A percentile compares a stretch with the other conserved stretches of the same genome.
phyloP scores from a whole-genome alignment of 2,797 vertebrate species.

The Parambassis ranga region DNA sequence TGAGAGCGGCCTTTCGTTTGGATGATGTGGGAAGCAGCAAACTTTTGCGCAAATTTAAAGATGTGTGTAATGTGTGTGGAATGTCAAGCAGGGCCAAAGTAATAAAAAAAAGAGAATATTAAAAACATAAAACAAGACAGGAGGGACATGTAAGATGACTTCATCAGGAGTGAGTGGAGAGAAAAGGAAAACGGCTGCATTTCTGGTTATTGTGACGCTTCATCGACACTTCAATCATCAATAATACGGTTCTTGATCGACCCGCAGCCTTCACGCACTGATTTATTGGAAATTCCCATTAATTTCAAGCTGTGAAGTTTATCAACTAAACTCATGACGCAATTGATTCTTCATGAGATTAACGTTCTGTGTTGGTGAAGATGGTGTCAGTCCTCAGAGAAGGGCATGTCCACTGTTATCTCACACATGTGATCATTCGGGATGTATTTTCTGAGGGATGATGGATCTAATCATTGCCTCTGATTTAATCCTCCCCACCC shows the following conservation, averaged over 20 bases:
- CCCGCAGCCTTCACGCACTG: conserved; percentile 12
- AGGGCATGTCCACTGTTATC: neutral
- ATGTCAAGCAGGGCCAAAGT: conserved; percentile 41
- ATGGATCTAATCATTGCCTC: neutral
- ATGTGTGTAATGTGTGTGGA: conserved; percentile 54
- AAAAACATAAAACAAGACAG: conserved; percentile 1
- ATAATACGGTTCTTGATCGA: neutral
- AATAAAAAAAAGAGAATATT: conserved; percentile 15
- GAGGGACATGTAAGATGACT: neutral
- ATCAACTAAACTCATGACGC: neutral
- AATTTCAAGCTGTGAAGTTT: conserved; percentile 1
- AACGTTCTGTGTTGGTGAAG: neutral
- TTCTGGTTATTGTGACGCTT: neutral
- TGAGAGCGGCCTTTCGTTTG: conserved; percentile 84
- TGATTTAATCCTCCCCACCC: neutral
- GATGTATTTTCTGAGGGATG: neutral
- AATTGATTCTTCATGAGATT: neutral
- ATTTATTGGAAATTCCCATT: conserved; percentile 1
- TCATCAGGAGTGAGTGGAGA: neutral
- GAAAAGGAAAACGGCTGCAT: neutral
- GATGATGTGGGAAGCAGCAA: conserved; percentile 68
- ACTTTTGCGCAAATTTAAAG: conserved; percentile 43
- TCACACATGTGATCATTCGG: neutral
- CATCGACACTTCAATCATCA: conserved; percentile 12
- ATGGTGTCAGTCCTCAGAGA: no score